Evolutionary conservation across 2,888 invertebrate species (phyloP), one percentile per base, ranked within the genome.

Genomic region (Luffia ferchaultella): DNA sequence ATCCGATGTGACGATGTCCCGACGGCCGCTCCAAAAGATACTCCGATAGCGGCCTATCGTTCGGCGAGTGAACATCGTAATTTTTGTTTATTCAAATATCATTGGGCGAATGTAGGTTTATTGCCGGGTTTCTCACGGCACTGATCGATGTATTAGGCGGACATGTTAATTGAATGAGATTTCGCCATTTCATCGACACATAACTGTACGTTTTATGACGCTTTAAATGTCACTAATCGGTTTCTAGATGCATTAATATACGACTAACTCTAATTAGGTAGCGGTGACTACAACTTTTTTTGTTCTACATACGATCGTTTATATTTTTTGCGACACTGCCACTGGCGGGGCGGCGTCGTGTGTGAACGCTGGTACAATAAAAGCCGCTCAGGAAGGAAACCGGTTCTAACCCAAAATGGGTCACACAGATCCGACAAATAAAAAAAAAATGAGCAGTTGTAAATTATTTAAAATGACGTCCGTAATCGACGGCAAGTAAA

Each of bases 61-160:
- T 73, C 67, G 80, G 82, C 80, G 80, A 78, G 73, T 68, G 67
- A 70, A 63, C 67, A 66, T 76, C 73, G 77, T 74, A 75, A 78
- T 71, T 76, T 68, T 69, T 78, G 76, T 76, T 73, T 75, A 79
- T 79, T 76, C 77, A 76, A 79, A 80, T 83, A 79, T 80, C 76
- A 79, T 74, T 72, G 64, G 60, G 67, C 64, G 67, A 79, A 83
- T 78, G 79, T 83, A 80, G 83, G 83, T 83, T 83, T 83, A 82
- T 82, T 79, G 73, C 79, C 73, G 68, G 73, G 78, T 82, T 82
- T 83, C 83, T 80, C 82, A 83, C 82, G 83, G 79, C 80, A 80
- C 79, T 76, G 76, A 80, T 79, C 76, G 74, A 79, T 76, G 74
- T 71, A 75, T 77, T 79, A 77, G 74, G 73, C 68, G 76, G 73